A percentile compares a stretch with the other conserved stretches of the same genome.
These are phyloP conservation scores for Apeltes quadracus DNA, from an alignment of 2,113 vertebrate species.

Conservation along the genomic window DNA sequence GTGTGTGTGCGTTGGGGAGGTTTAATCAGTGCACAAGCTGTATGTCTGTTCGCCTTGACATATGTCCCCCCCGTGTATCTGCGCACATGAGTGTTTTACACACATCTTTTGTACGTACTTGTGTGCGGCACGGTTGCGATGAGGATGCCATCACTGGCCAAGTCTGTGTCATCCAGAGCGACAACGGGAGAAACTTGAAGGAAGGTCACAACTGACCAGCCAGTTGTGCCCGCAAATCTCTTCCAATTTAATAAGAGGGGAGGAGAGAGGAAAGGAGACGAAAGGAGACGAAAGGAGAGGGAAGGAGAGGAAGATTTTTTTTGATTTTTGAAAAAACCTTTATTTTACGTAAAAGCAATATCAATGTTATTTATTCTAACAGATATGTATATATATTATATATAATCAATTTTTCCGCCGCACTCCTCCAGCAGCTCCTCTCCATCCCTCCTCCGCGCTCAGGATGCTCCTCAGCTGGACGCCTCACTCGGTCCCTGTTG, in stretches of 20 bases:
- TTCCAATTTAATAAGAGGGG: slow-evolving; percentile 42
- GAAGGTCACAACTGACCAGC: slow-evolving; percentile 44
- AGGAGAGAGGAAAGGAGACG: background rate
- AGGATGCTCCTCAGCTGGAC: too few species aligned
- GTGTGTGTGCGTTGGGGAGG: background rate
- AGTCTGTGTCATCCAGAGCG: slow-evolving; percentile 47
- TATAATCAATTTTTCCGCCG: too few species aligned
- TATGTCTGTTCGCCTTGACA: background rate
- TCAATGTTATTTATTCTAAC: too few species aligned
- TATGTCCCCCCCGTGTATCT: slow-evolving; percentile 8
- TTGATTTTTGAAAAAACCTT: too few species aligned
- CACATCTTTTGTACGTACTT: slow-evolving; percentile 8
- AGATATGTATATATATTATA: too few species aligned
- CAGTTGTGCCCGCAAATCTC: slow-evolving; percentile 38
- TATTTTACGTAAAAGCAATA: too few species aligned
- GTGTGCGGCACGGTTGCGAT: slow-evolving; percentile 1
- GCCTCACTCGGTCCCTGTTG: too few species aligned
- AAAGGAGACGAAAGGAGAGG: slow-evolving; percentile 34
- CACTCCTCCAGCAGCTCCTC: too few species aligned
- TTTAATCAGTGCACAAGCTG: background rate
- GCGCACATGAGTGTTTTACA: background rate
- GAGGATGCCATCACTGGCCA: slow-evolving; percentile 15
- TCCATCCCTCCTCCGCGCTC: too few species aligned
- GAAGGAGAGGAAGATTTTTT: too few species aligned
- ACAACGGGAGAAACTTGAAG: slow-evolving; percentile 49